A percentile compares a stretch with the other conserved stretches of the same genome.
Conservation (phyloP, 2,888 invertebrate species). For the Phyllotreta striolata region DNA sequence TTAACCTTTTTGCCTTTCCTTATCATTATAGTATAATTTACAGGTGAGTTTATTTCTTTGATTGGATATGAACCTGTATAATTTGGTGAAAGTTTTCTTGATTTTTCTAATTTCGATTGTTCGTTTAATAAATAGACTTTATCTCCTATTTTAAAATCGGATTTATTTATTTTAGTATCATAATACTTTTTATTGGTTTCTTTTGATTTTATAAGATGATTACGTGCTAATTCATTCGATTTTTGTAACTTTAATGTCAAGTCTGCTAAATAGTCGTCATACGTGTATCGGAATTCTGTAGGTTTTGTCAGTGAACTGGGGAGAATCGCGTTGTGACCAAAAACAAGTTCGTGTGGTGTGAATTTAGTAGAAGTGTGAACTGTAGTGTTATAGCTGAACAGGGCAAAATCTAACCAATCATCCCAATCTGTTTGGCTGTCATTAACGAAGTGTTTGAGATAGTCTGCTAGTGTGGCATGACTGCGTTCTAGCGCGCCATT, state of each 20-base stretch:
- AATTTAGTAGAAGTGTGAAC: slow-evolving; percentile 20
- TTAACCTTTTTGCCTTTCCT: slow-evolving; percentile 30
- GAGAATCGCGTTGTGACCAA: slow-evolving; percentile 15
- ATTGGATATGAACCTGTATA: slow-evolving; percentile 28
- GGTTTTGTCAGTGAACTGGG: slow-evolving; percentile 23
- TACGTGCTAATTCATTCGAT: slow-evolving; percentile 41
- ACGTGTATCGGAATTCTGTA: slow-evolving; percentile 46
- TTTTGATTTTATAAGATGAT: slow-evolving; percentile 30
- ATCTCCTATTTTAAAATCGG: slow-evolving; percentile 29
- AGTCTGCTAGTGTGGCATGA: slow-evolving; percentile 36
- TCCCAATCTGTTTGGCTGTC: slow-evolving; percentile 35
- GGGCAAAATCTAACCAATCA: slow-evolving; percentile 29
- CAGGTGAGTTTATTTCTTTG: slow-evolving; percentile 21
- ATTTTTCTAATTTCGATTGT: too few species aligned
- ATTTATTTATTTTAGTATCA: slow-evolving; percentile 5
- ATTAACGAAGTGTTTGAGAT: slow-evolving; percentile 43
- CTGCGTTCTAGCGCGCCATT: slow-evolving; percentile 41
- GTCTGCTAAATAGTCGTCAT: slow-evolving; percentile 42
- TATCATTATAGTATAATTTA: slow-evolving; percentile 26
- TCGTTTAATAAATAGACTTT: slow-evolving; percentile 16
- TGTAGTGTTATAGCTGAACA: not conserved
- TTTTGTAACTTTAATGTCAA: slow-evolving; percentile 40
- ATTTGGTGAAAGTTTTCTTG: slow-evolving; percentile 30
- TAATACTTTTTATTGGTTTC: slow-evolving; percentile 38
- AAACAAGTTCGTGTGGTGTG: slow-evolving; percentile 19